A percentile compares a stretch with the other conserved stretches of the same genome.
phyloP scores from a whole-genome alignment of 2,797 vertebrate species.

The Siniperca undulata region DNA sequence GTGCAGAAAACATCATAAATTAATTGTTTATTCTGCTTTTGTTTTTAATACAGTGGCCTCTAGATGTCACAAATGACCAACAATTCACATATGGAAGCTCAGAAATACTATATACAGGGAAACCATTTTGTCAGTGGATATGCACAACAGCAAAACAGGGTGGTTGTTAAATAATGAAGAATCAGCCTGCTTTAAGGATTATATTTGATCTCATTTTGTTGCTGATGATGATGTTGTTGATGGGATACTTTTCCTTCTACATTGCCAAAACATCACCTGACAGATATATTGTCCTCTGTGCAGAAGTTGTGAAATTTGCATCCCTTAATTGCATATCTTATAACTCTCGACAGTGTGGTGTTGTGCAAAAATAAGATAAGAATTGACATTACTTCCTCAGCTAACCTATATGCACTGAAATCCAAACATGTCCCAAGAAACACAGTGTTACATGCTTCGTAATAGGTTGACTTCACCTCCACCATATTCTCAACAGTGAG shows the following conservation, averaged over 20 bases:
- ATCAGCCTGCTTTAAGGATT: neutral
- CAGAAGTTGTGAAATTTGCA: neutral
- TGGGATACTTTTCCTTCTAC: neutral
- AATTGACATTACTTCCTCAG: neutral
- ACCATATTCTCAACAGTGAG: conserved; percentile 25
- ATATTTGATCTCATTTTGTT: neutral
- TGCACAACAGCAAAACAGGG: neutral
- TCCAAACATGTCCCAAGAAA: neutral
- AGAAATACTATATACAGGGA: neutral
- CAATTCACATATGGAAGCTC: conserved; percentile 6
- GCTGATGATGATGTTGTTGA: neutral
- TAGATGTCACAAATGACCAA: conserved; percentile 35
- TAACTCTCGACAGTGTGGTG: too few relatives aligned
- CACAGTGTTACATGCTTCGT: neutral
- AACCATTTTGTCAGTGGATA: neutral
- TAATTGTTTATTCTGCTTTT: neutral
- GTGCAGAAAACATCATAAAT: neutral
- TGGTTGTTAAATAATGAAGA: neutral
- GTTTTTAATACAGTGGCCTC: conserved; percentile 16
- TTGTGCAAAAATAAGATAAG: neutral
- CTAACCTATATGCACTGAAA: neutral
- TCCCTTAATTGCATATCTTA: neutral
- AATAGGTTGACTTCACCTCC: conserved; percentile 6
- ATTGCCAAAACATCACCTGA: neutral
- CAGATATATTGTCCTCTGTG: neutral